Conservation (phyloP, 1,140 invertebrate genomes). For the Trichoplusia ni region DNA sequence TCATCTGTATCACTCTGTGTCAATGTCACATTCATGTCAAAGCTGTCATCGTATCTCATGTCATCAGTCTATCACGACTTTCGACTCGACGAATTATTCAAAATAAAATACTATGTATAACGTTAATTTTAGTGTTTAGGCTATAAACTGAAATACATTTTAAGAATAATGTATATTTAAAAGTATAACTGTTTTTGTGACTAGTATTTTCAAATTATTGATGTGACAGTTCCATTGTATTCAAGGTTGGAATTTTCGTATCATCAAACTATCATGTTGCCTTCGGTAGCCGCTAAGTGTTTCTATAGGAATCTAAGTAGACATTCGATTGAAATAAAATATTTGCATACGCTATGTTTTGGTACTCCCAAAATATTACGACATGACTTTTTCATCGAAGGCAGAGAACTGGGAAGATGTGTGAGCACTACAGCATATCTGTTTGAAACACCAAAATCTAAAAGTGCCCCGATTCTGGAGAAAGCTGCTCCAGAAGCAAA, state of each 20-base stretch:
- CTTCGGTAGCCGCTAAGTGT: constrained; percentile 55
- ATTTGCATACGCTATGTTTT: constrained; percentile 47
- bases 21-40: background rate
- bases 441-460: constrained; percentile 55
- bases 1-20: background rate
- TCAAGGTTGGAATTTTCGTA: constrained; percentile 23
- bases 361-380: constrained; percentile 38
- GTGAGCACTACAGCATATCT: constrained; percentile 55
- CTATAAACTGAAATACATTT: background rate
- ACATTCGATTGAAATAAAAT: constrained; percentile 50
- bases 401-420: constrained; percentile 41
- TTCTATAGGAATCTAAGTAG: constrained; percentile 67
- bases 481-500: constrained; percentile 7
- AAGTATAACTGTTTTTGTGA: constrained; percentile 2
- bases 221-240: constrained; percentile 11
- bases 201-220: background rate
- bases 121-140: constrained; percentile 3
- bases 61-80: constrained; percentile 3
- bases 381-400: constrained; percentile 8
- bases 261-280: constrained; percentile 60
- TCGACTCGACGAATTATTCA: background rate
- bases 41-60: background rate
- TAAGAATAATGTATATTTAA: constrained; percentile 20
- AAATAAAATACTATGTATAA: constrained; percentile 13
- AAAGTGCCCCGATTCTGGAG: constrained; percentile 41